phyloP scores from a whole-genome alignment of 1,140 invertebrate genomes.

The Arctopsyche grandis region DNA sequence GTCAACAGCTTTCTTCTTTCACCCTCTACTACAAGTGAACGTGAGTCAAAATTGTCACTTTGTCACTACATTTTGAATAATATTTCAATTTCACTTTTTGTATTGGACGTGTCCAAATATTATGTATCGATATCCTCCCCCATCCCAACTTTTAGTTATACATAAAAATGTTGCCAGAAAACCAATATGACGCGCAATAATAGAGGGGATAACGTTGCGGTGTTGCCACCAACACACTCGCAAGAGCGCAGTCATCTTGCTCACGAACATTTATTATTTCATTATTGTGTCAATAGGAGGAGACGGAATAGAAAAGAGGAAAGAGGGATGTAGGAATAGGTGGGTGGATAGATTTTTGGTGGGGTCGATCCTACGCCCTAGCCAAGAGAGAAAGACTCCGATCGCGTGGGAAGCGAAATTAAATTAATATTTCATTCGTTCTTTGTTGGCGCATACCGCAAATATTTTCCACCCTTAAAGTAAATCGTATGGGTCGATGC shows the following conservation, averaged over 20 bases:
- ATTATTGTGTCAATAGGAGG: conserved; percentile 53
- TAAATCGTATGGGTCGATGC: conserved; percentile 51
- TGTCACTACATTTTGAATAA: too few relatives aligned
- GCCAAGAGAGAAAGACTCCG: conserved; percentile 7
- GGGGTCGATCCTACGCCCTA: neutral
- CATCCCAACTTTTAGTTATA: neutral
- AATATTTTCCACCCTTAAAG: conserved; percentile 51
- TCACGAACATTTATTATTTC: conserved; percentile 51
- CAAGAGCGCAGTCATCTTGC: conserved; percentile 7
- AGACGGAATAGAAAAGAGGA: conserved; percentile 18
- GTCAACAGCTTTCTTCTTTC: too few relatives aligned
- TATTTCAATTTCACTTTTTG: too few relatives aligned
- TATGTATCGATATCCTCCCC: neutral
- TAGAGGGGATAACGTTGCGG: neutral
- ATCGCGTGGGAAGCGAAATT: conserved; percentile 49
- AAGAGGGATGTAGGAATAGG: neutral
- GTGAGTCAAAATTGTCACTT: too few relatives aligned
- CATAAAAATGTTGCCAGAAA: conserved; percentile 3
- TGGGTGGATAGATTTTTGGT: neutral
- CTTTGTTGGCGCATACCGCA: conserved; percentile 53
- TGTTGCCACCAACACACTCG: neutral
- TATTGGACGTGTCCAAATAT: neutral
- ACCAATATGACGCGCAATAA: neutral
- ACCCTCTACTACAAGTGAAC: too few relatives aligned
- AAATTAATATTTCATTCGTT: conserved; percentile 55